These are phyloP conservation scores for Drosophila novamexicana DNA, from an alignment of 1,140 invertebrate species.

Conservation along the genomic window DNA sequence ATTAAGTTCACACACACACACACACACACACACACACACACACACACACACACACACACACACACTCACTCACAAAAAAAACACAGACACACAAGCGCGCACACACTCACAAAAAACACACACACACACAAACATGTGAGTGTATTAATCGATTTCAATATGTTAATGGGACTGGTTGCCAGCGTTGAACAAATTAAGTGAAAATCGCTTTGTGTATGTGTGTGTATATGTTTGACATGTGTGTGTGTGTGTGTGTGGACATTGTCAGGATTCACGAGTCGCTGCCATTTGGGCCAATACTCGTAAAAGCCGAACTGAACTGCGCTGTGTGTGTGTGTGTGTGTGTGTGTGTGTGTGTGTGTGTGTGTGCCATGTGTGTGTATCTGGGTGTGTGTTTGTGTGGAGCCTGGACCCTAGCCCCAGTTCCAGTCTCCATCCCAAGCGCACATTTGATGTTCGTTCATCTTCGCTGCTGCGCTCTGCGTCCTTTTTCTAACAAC, in stretches of 20 bases:
- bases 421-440: not conserved
- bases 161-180: conserved; percentile 61
- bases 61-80: not conserved
- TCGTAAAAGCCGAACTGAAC: conserved; percentile 36
- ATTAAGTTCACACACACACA: conserved; percentile 33
- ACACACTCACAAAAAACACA: no score
- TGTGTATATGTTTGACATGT: not conserved
- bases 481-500: conserved; percentile 16
- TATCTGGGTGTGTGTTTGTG: no score
- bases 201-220: conserved; percentile 47
- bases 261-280: conserved; percentile 42
- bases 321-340: not conserved
- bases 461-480: conserved; percentile 45
- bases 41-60: not conserved
- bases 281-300: conserved; percentile 46
- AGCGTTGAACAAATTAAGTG: conserved; percentile 64
- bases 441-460: conserved; percentile 23
- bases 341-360: not conserved
- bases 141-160: conserved; percentile 71
- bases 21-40: no score
- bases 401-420: conserved; percentile 8
- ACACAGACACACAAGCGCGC: no score
- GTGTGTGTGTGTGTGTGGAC: conserved; percentile 34
- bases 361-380: not conserved
- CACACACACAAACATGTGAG: no score